Evolutionary conservation across 2,888 invertebrate genomes (phyloP).

Genomic region (Sinopyrophorus schimmeli): DNA sequence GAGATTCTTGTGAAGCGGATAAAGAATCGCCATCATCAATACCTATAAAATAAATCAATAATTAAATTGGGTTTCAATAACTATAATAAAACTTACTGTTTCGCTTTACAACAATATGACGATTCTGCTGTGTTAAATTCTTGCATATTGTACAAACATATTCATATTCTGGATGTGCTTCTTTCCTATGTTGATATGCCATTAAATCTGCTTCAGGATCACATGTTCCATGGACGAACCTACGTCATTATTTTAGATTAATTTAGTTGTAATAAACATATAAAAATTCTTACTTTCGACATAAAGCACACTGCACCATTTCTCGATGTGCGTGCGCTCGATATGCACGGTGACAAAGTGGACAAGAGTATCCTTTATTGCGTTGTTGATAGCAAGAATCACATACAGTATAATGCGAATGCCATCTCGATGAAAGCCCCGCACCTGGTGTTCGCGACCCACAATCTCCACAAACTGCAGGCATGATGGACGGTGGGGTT

Average conservation of each 20-base stretch:
- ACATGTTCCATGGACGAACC: slow-evolving; percentile 91
- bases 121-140: slow-evolving; percentile 57
- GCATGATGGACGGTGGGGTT: slow-evolving; percentile 30
- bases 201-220: slow-evolving; percentile 85
- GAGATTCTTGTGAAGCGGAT: slow-evolving; percentile 70
- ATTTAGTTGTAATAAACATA: too few relatives aligned
- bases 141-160: slow-evolving; percentile 89
- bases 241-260: too few relatives aligned
- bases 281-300: slow-evolving; percentile 69
- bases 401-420: slow-evolving; percentile 96
- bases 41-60: too few relatives aligned
- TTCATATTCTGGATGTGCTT: slow-evolving; percentile 80
- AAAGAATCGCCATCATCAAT: slow-evolving; percentile 69
- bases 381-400: slow-evolving; percentile 98
- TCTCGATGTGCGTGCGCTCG: slow-evolving; percentile 91
- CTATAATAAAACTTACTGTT: slow-evolving; percentile 56
- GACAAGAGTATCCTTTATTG: slow-evolving; percentile 95
- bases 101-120: slow-evolving; percentile 56
- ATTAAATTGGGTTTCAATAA: neutral
- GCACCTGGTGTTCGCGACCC: slow-evolving; percentile 94
- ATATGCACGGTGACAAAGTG: slow-evolving; percentile 92
- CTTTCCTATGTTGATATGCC: slow-evolving; percentile 77
- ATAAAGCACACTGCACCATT: slow-evolving; percentile 90
- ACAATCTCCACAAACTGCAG: slow-evolving; percentile 87
- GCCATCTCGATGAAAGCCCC: slow-evolving; percentile 95